Base-by-base conservation (phyloP, 2,797 vertebrate species). In the Epinephelus malabaricus region DNA sequence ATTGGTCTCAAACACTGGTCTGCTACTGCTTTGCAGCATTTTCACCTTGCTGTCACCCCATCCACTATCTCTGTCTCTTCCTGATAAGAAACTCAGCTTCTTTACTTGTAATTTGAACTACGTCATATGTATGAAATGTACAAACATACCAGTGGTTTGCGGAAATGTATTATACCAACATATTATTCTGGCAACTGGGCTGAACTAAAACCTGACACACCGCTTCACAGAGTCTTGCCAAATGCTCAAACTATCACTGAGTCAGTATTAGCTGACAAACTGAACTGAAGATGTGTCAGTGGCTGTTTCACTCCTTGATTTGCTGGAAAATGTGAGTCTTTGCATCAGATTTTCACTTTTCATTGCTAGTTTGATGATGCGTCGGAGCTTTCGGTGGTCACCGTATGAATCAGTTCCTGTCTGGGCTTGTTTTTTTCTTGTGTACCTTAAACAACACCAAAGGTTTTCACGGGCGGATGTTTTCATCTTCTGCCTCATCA, bases 401-500 rank as follows among this genome's bases (percentile, higher is more conserved):
- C 78, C 23, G 53, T 62, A 60, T 92, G 90, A 90, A 82, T 87
- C 83, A 82, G 64, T 81, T 92, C 67, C 88, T 89, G 79, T 82
- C 90, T 86, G 77, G 58, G 72, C 76, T 78, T 74, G 43, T 69
- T 78, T 72, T 72, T 65, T 61, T 49, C 47, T 58, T 17, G 51
- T 47, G 67, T 61, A 58, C 56, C 72, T 76, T 70, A 74, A 86
- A 92, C 86, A 83, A 75, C 88, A 86, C 80, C 82, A 63, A 92
- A 90, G 66, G 74, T 90, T 78, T 87, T 83, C 70, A 76, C 18
- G 4, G 71, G 58, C 69, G 79, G 83, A 89, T 89, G 88, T 90
- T 89, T 92, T 88, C 75, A 91, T 92, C 79, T 82, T 89, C 73
- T 80, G 87, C 88, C 84, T 90, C 89, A 90, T 89, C 92, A 89